Evolutionary conservation across 1,140 invertebrate species (phyloP).

Genomic region (Sipha flava): DNA sequence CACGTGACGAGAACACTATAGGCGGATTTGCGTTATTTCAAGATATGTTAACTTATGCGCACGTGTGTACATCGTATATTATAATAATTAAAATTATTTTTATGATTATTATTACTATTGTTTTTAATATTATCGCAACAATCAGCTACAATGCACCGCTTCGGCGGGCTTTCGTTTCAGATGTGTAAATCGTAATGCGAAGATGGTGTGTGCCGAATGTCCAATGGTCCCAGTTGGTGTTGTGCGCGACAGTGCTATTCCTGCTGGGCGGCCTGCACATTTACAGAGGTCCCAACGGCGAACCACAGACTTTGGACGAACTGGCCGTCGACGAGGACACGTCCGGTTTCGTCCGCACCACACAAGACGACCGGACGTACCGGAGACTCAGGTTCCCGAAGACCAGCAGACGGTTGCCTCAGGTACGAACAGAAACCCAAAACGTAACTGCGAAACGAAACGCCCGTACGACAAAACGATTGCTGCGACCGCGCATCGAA

Average conservation of each 20-base stretch:
- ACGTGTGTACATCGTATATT: too few relatives aligned
- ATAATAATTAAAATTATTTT: too few relatives aligned
- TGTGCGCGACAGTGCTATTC: not conserved
- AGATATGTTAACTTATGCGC: too few relatives aligned
- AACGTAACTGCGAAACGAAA: too few relatives aligned
- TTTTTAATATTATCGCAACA: too few relatives aligned
- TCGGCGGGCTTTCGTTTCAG: not conserved
- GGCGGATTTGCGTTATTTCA: too few relatives aligned
- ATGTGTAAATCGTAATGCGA: constrained; percentile 31
- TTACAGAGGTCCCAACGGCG: constrained; percentile 6
- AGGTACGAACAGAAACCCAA: too few relatives aligned
- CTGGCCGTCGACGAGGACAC: constrained; percentile 13
- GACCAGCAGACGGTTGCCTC: constrained; percentile 23
- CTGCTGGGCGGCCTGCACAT: constrained; percentile 14
- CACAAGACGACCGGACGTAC: not conserved
- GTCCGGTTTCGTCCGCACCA: not conserved
- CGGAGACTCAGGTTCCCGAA: constrained; percentile 11
- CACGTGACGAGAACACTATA: too few relatives aligned
- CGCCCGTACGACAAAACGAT: too few relatives aligned
- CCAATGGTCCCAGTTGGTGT: constrained; percentile 25
- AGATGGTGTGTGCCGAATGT: constrained; percentile 29
- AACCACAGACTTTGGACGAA: not conserved
- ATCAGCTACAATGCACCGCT: too few relatives aligned
- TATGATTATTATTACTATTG: too few relatives aligned
- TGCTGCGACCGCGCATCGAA: too few relatives aligned